phyloP scores from a whole-genome alignment of 2,113 vertebrate genomes.

The Rostratula benghalensis region DNA sequence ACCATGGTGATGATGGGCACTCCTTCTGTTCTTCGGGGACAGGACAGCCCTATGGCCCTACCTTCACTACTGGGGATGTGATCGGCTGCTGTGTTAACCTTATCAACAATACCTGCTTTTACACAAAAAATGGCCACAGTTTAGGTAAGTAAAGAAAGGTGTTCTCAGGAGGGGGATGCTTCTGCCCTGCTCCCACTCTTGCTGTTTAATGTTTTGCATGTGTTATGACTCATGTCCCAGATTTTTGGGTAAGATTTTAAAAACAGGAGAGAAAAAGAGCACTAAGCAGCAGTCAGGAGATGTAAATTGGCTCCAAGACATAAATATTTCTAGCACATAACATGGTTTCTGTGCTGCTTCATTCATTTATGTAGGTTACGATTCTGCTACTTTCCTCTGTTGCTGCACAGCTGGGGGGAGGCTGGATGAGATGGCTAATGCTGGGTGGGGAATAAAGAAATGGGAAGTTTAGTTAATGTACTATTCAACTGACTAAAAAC shows the following conservation, averaged over 20 bases:
- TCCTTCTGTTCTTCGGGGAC: conserved; percentile 98
- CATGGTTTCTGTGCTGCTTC: not conserved
- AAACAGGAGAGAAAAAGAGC: not conserved
- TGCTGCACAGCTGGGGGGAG: not conserved
- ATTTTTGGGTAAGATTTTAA: not conserved
- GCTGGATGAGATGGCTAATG: not conserved
- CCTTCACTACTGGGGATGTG: conserved; percentile 96
- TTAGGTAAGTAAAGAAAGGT: conserved; percentile 77
- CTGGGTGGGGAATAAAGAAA: not conserved
- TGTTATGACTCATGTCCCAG: not conserved
- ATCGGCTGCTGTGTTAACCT: conserved; percentile 99
- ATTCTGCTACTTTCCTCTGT: not conserved
- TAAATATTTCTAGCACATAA: not conserved
- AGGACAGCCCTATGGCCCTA: conserved; percentile 95
- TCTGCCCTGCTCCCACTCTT: not conserved
- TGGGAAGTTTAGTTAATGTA: not conserved
- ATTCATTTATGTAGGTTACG: not conserved
- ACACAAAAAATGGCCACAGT: conserved; percentile 86
- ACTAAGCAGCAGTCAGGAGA: not conserved
- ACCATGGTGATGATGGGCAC: conserved; percentile 96
- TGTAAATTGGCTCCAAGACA: not conserved
- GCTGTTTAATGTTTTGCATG: not conserved
- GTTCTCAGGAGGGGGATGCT: not conserved
- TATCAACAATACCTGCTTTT: conserved; percentile 96
- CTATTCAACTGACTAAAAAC: not conserved